Percentiles rank a stretch among this genome's conserved stretches.
These are phyloP conservation scores for Takifugu bimaculatus DNA, from an alignment of 2,113 vertebrate species.

Conservation along the genomic window DNA sequence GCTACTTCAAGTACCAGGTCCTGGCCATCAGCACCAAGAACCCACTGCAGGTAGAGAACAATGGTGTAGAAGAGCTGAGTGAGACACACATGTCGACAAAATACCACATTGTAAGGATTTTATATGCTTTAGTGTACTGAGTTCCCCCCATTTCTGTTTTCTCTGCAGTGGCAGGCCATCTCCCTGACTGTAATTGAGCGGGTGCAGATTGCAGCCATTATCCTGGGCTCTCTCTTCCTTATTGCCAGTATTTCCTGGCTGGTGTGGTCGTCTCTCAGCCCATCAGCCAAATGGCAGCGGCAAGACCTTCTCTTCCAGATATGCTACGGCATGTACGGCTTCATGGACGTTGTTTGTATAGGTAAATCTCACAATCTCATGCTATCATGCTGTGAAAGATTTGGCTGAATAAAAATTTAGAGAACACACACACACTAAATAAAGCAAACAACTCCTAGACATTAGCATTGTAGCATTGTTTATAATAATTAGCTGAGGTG, in stretches of 20 bases:
- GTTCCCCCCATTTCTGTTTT: slow-evolving; percentile 6
- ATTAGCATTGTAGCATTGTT: neutral
- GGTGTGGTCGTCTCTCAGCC: slow-evolving; percentile 87
- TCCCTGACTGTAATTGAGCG: slow-evolving; percentile 87
- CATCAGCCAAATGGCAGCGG: slow-evolving; percentile 86
- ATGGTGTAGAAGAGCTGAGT: neutral
- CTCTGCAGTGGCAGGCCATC: slow-evolving; percentile 83
- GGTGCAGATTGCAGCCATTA: slow-evolving; percentile 86
- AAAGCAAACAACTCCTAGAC: neutral
- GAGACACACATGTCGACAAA: neutral
- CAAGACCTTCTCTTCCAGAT: slow-evolving; percentile 90
- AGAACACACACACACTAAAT: neutral
- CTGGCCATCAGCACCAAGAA: slow-evolving; percentile 86
- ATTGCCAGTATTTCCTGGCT: slow-evolving; percentile 87
- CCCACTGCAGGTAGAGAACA: slow-evolving; percentile 78
- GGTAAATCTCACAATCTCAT: slow-evolving; percentile 62
- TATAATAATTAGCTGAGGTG: neutral
- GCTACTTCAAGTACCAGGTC: slow-evolving; percentile 87
- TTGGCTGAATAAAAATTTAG: too few relatives aligned
- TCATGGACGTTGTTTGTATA: slow-evolving; percentile 89
- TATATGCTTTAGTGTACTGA: too few relatives aligned
- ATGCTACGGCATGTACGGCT: slow-evolving; percentile 90
- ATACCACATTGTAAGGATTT: neutral
- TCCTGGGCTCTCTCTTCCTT: slow-evolving; percentile 86
- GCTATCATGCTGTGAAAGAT: neutral